phyloP scores from a whole-genome alignment of 1,140 invertebrate species.

The Dinothrombium tinctorium region DNA sequence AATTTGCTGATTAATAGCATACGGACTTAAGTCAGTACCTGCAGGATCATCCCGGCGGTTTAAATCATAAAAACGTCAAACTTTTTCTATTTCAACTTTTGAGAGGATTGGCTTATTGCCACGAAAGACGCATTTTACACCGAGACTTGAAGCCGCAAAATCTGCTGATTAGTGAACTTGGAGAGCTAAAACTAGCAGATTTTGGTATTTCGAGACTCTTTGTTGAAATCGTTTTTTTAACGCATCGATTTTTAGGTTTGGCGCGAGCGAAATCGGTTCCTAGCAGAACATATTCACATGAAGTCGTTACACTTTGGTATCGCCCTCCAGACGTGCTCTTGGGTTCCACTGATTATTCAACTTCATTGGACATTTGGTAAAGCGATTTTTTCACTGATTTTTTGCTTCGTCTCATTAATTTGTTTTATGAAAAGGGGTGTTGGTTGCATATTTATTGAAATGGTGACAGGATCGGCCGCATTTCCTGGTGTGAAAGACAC shows the following conservation, averaged over 20 bases:
- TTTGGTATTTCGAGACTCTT: slow-evolving; percentile 28
- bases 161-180: slow-evolving; percentile 31
- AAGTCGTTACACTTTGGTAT: slow-evolving; percentile 44
- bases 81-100: slow-evolving; percentile 43
- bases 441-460: slow-evolving; percentile 46
- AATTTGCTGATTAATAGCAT: too few species aligned
- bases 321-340: slow-evolving; percentile 39
- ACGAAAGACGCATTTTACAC: slow-evolving; percentile 37
- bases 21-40: slow-evolving; percentile 39
- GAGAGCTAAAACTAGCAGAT: slow-evolving; percentile 40
- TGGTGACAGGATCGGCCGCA: slow-evolving; percentile 37
- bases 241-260: too few species aligned
- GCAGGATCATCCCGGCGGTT: slow-evolving; percentile 38
- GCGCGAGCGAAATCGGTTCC: slow-evolving; percentile 45
- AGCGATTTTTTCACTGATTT: background rate
- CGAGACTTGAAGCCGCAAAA: slow-evolving; percentile 46
- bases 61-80: slow-evolving; percentile 41
- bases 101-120: slow-evolving; percentile 40
- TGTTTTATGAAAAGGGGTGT: slow-evolving; percentile 25
- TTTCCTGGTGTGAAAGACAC: slow-evolving; percentile 37
- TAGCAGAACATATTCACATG: slow-evolving; percentile 47
- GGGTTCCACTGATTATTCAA: slow-evolving; percentile 41
- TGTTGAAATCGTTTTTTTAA: background rate
- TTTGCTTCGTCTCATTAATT: background rate
- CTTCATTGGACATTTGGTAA: slow-evolving; percentile 43